Evolutionary conservation across 2,888 invertebrate species (phyloP), one percentile per base, ranked within the genome.

Genomic region (Conistra vaccinii): DNA sequence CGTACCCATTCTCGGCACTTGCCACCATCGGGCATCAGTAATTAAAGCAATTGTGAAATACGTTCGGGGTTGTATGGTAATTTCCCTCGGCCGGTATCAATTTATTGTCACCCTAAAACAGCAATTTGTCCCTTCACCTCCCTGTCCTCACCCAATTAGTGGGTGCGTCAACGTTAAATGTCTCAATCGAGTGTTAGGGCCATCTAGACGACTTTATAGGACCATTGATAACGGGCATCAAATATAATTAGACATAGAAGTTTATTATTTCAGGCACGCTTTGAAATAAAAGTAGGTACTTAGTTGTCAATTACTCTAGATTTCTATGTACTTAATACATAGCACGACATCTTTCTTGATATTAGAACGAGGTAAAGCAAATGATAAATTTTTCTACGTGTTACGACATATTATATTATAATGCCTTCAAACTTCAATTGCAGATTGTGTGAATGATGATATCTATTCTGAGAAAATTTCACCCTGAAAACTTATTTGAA

Each of bases 71-170:
- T 90, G 93, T 94, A 95, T 95, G 95, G 94, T 95, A 95, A 95
- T 95, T 93, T 90, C 91, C 91, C 91, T 91, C 87, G 91, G 91
- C 91, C 94, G 92, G 93, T 94, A 94, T 95, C 93, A 95, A 96
- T 95, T 96, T 95, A 96, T 95, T 94, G 95, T 95, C 94, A 90
- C 94, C 93, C 94, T 94, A 94, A 93, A 95, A 94, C 93, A 94
- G 91, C 94, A 93, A 95, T 95, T 95, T 93, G 93, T 93, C 94
- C 95, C 92, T 92, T 83, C 80, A 90, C 91, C 90, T 91, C 92
- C 91, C 91, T 86, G 88, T 89, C 91, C 87, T 91, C 90, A 88
- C 89, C 80, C 95, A 95, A 95, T 96, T 96, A 96, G 94, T 91
- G 94, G 93, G 88, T 86, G 89, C 90, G 88, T 92, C 91, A 90